Conservation (phyloP, 2,797 vertebrate species). For the Salarias fasciatus region DNA sequence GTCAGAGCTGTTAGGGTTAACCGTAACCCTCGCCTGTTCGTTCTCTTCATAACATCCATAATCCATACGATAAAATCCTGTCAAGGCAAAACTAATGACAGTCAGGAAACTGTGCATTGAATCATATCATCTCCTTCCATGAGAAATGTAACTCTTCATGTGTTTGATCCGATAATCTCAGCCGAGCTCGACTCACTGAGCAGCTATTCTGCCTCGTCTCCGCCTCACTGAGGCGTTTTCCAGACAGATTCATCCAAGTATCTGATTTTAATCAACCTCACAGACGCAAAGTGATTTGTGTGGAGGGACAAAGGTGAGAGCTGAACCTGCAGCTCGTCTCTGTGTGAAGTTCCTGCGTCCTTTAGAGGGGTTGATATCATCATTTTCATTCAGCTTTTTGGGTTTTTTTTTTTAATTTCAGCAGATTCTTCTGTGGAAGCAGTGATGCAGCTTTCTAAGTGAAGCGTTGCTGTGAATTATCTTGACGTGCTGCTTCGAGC, state of each 20-base stretch:
- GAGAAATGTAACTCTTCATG: neutral
- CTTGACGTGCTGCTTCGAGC: constrained; percentile 14
- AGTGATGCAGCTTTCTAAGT: constrained; percentile 9
- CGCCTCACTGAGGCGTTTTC: constrained; percentile 2
- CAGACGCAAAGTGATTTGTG: neutral
- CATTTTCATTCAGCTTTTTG: constrained; percentile 10
- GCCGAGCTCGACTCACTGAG: constrained; percentile 1
- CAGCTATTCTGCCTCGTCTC: neutral
- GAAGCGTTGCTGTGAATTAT: constrained; percentile 15
- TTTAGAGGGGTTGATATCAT: neutral
- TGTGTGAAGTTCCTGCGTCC: neutral
- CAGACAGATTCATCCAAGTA: constrained; percentile 31
- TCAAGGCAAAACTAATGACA: neutral
- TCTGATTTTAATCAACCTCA: constrained; percentile 26
- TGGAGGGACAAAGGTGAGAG: neutral
- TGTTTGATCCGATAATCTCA: constrained; percentile 19
- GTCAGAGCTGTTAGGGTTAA: too few relatives aligned
- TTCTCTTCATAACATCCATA: too few relatives aligned
- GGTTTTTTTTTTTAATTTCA: neutral
- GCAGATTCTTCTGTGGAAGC: constrained; percentile 14
- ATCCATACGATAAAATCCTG: neutral
- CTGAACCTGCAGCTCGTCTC: neutral
- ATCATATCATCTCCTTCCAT: neutral
- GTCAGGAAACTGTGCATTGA: neutral
- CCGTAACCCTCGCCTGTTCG: too few relatives aligned